Evolutionary conservation across 2,888 invertebrate genomes (phyloP), one percentile per base, ranked within the genome.

Genomic region (Amblyjoppa proteus): DNA sequence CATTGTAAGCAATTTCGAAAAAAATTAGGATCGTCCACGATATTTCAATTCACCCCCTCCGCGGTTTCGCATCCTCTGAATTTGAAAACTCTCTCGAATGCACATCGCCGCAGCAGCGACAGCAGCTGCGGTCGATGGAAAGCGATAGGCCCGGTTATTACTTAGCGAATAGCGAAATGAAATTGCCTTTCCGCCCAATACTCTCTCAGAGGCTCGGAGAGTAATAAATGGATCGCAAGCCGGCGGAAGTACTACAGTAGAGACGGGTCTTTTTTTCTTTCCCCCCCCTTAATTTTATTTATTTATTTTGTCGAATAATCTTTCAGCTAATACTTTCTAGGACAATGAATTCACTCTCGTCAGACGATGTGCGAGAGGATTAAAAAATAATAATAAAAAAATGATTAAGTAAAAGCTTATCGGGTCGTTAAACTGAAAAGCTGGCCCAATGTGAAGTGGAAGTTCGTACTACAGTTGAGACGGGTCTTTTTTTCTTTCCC

Each of bases 211-310:
- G 34, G 31, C 49, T 5, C 38, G 56, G 7, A 4, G 13, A 11
- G 68, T 74, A 74, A 81, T 77, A 77, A 77, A 71, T 82, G 53
- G 64, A 51, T 70, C 45, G 49, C 9, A 25, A 38, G 56, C 82
- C 76, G 82, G 77, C 82, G 77, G 82, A 81, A 81, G 56, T 64
- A 5, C 2, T 38, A 38, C 16, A 28, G 49, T 49, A 3, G 16
- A 56, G 25, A n/a, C 58, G 68, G 28, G 25, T 13, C 3, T 78
- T 70, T 70, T 70, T 49, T 13, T 31, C 4, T 45, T 41, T 45
- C 20, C 20, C 20, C 20, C 11, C 20, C 25, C 16, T 6, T 56
- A 25, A 20, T 58, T 13, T 58, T 73, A 58, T 38, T 38, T 7
- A 38, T 38, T 38, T 38, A 38, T 7, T 38, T 38, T 7, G 38